A percentile compares a stretch with the other conserved stretches of the same genome.
phyloP scores from a whole-genome alignment of 1,140 invertebrate species.

The Scaptomyza montana region DNA sequence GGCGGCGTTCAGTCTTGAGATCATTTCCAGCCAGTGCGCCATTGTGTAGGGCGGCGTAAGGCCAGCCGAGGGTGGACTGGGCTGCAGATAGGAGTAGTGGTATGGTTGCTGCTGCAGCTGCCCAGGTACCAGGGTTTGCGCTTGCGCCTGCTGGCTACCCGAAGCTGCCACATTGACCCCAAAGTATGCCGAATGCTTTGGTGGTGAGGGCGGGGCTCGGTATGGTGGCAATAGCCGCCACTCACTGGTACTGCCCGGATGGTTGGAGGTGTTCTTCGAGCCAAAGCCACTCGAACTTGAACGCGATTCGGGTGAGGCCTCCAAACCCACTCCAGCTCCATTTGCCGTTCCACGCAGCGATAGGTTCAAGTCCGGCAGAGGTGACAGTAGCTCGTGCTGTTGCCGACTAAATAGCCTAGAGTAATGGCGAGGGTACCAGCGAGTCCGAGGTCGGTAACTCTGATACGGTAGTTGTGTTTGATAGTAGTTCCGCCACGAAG shows the following conservation, averaged over 20 bases:
- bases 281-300: constrained; percentile 95
- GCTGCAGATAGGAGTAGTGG: constrained; percentile 51
- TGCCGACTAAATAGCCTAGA: constrained; percentile 86
- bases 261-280: constrained; percentile 95
- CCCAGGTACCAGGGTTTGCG: constrained; percentile 49
- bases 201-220: constrained; percentile 87
- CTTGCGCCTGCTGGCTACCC: constrained; percentile 63
- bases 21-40: constrained; percentile 87
- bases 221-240: constrained; percentile 91
- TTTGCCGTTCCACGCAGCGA: constrained; percentile 68
- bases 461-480: constrained; percentile 83
- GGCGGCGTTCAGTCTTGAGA: constrained; percentile 84
- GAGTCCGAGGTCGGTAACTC: constrained; percentile 84
- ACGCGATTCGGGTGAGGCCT: constrained; percentile 93
- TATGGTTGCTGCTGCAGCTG: constrained; percentile 46
- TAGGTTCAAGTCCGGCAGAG: constrained; percentile 84
- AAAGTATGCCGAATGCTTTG: constrained; percentile 63
- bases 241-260: constrained; percentile 90
- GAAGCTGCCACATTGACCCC: constrained; percentile 35
- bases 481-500: constrained; percentile 83
- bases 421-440: constrained; percentile 86
- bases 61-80: constrained; percentile 51
- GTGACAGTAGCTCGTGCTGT: constrained; percentile 86
- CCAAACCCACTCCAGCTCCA: constrained; percentile 79
- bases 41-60: constrained; percentile 86